Percentiles rank a stretch among this genome's conserved stretches.
These are phyloP conservation scores for Listrodromus nycthemerus DNA, from an alignment of 2,888 invertebrate species.

Conservation along the genomic window DNA sequence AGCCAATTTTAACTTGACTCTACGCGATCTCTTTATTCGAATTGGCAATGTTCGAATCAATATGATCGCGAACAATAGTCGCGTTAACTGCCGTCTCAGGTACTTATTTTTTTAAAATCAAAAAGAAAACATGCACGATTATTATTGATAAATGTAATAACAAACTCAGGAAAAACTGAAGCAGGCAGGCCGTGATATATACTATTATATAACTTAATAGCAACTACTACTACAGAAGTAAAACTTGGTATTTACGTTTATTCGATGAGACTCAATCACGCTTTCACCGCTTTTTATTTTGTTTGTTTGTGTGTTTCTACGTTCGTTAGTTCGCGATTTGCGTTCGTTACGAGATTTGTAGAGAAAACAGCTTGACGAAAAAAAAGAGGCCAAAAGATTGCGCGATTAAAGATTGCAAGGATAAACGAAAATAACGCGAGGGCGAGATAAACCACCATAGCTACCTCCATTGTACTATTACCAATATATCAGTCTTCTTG, in stretches of 20 bases:
- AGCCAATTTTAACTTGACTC: constrained; percentile 37
- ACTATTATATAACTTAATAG: constrained; percentile 68
- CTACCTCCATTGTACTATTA: constrained; percentile 80
- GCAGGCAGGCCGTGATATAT: constrained; percentile 84
- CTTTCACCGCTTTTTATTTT: constrained; percentile 58
- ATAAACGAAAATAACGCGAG: constrained; percentile 36
- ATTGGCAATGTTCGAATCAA: constrained; percentile 41
- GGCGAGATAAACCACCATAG: constrained; percentile 79
- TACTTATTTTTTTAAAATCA: constrained; percentile 69
- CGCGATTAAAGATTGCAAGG: constrained; percentile 47
- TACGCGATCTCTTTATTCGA: constrained; percentile 12
- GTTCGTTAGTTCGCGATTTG: constrained; percentile 77
- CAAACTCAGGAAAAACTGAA: constrained; percentile 84
- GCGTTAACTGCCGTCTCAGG: constrained; percentile 74
- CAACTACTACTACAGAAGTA: constrained; percentile 73
- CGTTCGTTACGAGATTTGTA: constrained; percentile 79
- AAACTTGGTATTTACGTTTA: constrained; percentile 67
- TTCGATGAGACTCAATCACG: constrained; percentile 34
- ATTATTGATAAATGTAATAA: constrained; percentile 77
- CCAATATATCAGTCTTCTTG: constrained; percentile 80
- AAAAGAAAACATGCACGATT: constrained; percentile 64
- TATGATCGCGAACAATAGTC: constrained; percentile 44
- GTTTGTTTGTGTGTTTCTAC: constrained; percentile 75
- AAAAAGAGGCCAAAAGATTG: constrained; percentile 41
- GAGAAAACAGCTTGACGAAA: constrained; percentile 61